phyloP scores from a whole-genome alignment of 2,113 vertebrate genomes.

The cattle (Bos taurus) region DNA sequence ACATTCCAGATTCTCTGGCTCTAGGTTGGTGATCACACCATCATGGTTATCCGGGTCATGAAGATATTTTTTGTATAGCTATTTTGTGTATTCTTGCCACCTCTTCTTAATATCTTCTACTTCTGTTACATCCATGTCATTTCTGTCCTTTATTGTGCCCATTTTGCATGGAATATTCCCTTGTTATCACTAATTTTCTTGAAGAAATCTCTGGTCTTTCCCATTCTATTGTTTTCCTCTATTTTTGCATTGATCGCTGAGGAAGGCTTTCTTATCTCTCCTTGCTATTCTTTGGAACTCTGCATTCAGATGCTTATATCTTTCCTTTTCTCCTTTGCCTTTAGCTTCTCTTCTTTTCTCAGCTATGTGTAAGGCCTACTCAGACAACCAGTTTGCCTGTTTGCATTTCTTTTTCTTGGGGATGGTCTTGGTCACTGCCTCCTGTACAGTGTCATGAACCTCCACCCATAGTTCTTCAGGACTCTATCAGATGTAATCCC shows the following conservation, averaged over 20 bases:
- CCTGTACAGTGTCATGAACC: neutral
- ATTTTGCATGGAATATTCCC: neutral
- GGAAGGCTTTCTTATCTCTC: neutral
- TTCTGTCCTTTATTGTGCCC: neutral
- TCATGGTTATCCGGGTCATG: neutral
- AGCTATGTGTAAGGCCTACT: neutral
- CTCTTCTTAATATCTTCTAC: neutral
- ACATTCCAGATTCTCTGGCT: neutral
- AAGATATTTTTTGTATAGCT: neutral
- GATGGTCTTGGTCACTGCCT: neutral
- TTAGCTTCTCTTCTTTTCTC: neutral
- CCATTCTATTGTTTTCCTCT: neutral
- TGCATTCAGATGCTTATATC: neutral
- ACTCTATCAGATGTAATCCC: neutral
- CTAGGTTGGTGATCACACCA: neutral
- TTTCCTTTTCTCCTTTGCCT: neutral
- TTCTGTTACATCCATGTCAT: neutral
- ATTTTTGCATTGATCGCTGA: neutral
- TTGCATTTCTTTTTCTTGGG: neutral
- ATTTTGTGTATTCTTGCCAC: neutral
- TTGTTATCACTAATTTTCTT: neutral
- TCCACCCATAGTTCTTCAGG: neutral
- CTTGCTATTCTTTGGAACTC: neutral
- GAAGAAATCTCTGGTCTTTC: neutral
- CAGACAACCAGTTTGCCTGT: neutral